Base-by-base conservation (phyloP, 2,888 invertebrate species). In the Sesia bembeciformis region DNA sequence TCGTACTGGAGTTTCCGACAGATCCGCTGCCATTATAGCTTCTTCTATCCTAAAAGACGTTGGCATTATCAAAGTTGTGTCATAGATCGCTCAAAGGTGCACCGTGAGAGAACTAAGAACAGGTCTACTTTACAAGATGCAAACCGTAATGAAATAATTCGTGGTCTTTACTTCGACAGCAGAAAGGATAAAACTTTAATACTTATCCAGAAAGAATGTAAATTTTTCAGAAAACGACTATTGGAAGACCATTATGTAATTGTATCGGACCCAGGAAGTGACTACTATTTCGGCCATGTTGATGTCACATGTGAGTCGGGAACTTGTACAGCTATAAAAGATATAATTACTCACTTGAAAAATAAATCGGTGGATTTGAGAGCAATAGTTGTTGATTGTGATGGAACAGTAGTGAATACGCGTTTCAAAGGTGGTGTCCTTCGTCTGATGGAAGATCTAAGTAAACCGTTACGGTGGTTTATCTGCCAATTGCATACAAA, bases 1-100 rank as follows among this genome's bases (percentile, higher is more conserved):
- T 58, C 53, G 54, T 54, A 58, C 58, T 56, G 53, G 54, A 58
- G 58, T 58, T 23, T 58, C 58, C 39, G 56, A 57, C 50, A 57
- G 52, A 54, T 50, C 57, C 7, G 57, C 57, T 50, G 54, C 55
- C 41, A 57, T 57, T 56, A 54, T 56, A 56, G 56, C 56, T 56
- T 56, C 56, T 56, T 54, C 56, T 56, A 54, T 56, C 40, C 53
- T 58, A 46, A 56, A 58, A 56, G 53, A 58, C 40, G 23, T 23
- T 23, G 23, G 23, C 23, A 23, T 23, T 23, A 23, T 23, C 53
- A 52, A 53, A 56, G 53, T 54, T 4, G n/a, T 57, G 46, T 54
- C 52, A 55, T 59, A 51, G 57, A 57, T 57, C 55, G 55, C 50
- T 57, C 51, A 51, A 55, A 57, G 56, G 51, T 58, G 7, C 7